Evolutionary conservation across 2,113 vertebrate genomes (phyloP).

Genomic region (Electrona antarctica): DNA sequence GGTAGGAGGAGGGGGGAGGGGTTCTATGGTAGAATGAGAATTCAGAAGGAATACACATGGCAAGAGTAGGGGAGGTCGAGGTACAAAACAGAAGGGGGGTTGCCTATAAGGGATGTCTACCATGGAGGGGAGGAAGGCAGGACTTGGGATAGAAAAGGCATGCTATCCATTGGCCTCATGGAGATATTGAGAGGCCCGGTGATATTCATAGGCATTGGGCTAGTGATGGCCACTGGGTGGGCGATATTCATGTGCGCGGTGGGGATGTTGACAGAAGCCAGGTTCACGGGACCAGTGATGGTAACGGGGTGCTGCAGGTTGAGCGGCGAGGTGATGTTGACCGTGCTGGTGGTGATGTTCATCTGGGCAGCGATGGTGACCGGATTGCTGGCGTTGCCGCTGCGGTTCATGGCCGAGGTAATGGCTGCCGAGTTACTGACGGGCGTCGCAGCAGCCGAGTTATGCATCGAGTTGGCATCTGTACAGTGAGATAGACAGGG

Average conservation of each 20-base stretch:
- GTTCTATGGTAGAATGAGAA: background rate
- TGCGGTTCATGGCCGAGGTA: conserved; percentile 73
- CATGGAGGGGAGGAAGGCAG: conserved; percentile 95
- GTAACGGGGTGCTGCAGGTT: conserved; percentile 89
- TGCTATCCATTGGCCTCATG: conserved; percentile 94
- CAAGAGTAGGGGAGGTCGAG: conserved; percentile 7
- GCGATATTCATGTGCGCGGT: conserved; percentile 90
- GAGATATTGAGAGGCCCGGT: conserved; percentile 89
- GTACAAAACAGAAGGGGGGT: conserved; percentile 19
- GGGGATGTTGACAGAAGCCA: conserved; percentile 86
- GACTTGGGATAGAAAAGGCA: conserved; percentile 97
- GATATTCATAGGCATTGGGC: conserved; percentile 90
- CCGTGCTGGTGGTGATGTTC: conserved; percentile 94
- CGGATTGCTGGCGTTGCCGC: conserved; percentile 76
- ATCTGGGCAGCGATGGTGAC: conserved; percentile 95
- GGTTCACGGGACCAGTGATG: conserved; percentile 89
- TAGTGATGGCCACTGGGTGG: conserved; percentile 89
- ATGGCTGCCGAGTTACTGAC: conserved; percentile 73
- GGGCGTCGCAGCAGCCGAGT: conserved; percentile 84
- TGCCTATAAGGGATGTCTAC: conserved; percentile 74
- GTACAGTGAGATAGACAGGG: conserved; percentile 39
- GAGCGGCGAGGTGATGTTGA: conserved; percentile 93
- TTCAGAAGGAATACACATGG: conserved; percentile 34
- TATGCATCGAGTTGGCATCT: conserved; percentile 97
- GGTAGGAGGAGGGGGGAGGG: background rate